Percentiles rank a stretch among this genome's conserved stretches.
phyloP scores from a whole-genome alignment of 1,140 invertebrate genomes.

The Pararge aegeria region DNA sequence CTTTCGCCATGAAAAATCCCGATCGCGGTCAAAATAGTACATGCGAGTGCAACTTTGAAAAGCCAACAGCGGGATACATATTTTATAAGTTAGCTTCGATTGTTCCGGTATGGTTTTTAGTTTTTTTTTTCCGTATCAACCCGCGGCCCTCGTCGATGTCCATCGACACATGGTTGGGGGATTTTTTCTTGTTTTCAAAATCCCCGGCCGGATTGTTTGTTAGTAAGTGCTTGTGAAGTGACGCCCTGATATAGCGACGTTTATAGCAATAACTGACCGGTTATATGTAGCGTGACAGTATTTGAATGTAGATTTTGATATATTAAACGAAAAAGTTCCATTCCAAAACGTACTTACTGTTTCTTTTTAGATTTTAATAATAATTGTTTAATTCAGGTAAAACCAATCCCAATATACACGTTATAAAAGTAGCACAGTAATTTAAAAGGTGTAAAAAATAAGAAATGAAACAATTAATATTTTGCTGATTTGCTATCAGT shows the following conservation, averaged over 20 bases:
- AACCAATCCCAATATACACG: no score
- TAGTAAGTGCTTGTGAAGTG: slow-evolving; percentile 50
- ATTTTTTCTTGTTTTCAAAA: slow-evolving; percentile 56
- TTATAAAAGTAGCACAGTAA: no score
- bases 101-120: slow-evolving; percentile 65
- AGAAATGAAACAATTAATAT: no score
- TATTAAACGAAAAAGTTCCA: no score
- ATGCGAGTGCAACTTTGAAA: slow-evolving; percentile 69
- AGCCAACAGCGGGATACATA: slow-evolving; percentile 71
- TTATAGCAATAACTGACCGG: slow-evolving; percentile 12
- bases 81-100: slow-evolving; percentile 78
- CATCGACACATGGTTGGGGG: slow-evolving; percentile 59
- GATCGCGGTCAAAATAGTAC: slow-evolving; percentile 72
- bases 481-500: no score
- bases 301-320: not conserved
- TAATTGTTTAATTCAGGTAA: no score
- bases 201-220: slow-evolving; percentile 54
- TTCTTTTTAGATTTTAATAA: no score
- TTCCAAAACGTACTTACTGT: no score
- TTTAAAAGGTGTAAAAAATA: no score
- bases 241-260: slow-evolving; percentile 30
- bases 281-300: not conserved
- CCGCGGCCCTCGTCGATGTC: slow-evolving; percentile 56
- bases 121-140: slow-evolving; percentile 49
- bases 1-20: slow-evolving; percentile 59